These are phyloP conservation scores for Chrosomus eos DNA, from an alignment of 2,797 vertebrate species.

Conservation along the genomic window DNA sequence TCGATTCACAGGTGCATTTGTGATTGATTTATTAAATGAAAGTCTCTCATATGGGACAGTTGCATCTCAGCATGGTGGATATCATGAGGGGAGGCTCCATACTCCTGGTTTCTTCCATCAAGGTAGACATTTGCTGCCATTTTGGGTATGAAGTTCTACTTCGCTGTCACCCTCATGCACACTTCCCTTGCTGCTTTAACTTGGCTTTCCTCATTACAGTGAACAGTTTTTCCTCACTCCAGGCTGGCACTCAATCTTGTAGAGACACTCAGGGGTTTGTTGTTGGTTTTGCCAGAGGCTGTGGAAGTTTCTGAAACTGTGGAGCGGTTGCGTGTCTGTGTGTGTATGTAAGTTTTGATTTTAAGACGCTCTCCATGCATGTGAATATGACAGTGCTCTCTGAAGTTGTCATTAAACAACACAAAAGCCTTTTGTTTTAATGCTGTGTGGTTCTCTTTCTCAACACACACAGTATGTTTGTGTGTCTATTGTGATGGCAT, in stretches of 20 bases:
- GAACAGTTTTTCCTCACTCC: slow-evolving; percentile 9
- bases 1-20: not conserved
- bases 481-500: slow-evolving; percentile 44
- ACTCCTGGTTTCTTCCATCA: not conserved
- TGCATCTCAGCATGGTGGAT: not conserved
- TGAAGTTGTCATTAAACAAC: slow-evolving; percentile 55
- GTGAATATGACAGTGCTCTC: slow-evolving; percentile 40
- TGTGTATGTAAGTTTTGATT: slow-evolving; percentile 31
- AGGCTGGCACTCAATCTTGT: not conserved
- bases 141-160: slow-evolving; percentile 38
- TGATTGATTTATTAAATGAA: not conserved
- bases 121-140: slow-evolving; percentile 7
- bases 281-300: slow-evolving; percentile 46
- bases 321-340: slow-evolving; percentile 4
- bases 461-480: slow-evolving; percentile 30
- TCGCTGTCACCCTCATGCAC: slow-evolving; percentile 29
- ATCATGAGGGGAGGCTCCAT: not conserved
- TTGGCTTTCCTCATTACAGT: slow-evolving; percentile 17
- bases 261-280: slow-evolving; percentile 34
- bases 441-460: slow-evolving; percentile 31
- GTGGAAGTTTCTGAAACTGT: slow-evolving; percentile 31
- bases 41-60: not conserved
- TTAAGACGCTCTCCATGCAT: slow-evolving; percentile 18
- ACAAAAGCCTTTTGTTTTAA: slow-evolving; percentile 58
- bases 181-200: slow-evolving; percentile 44